Evolutionary conservation across 2,888 invertebrate species (phyloP), one percentile per base, ranked within the genome.

Genomic region (Tethea ocularis): DNA sequence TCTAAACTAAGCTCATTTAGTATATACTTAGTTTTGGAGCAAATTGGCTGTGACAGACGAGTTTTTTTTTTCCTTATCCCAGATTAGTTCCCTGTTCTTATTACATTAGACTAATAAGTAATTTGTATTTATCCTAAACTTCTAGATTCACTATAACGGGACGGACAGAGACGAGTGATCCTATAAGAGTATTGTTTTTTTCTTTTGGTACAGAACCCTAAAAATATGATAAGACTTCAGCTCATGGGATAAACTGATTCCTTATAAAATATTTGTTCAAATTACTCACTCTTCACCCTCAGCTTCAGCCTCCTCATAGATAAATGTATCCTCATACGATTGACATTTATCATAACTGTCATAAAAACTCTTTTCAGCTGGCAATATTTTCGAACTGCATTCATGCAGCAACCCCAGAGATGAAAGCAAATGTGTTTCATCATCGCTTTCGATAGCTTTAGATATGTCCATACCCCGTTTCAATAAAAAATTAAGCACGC

Each of bases 281-380:
- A 58, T 66, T n/a, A 82, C 88, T 82, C 75, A 87, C 84, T 82
- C 78, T 60, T 74, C 80, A 41, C 63, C 56, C 60, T 80, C 75
- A 10, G 66, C 29, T 33, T 81, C 72, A 8, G 64, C 24, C 26
- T 83, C 82, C 51, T 77, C 82, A 60, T 67, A 66, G 54, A 68
- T 72, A 8, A 80, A 68, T 33, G 68, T 81, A 15, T 88, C 85
- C 46, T 88, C 87, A 64, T 78, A 74, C 11, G 80, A 72, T 57
- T 84, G 82, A 59, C 92, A 91, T 66, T 89, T 83, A 24, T 87
- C 86, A 60, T 84, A 87, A 53, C 82, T 78, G 17, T 88, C 86
- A 68, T 89, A 89, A 61, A 86, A 86, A 71, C 79, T 82, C 59
- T 85, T 87, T 59, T 88, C 87, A 0, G 88, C 90, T 0, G 90